phyloP scores from a whole-genome alignment of 1,140 invertebrate species.

The Leptinotarsa texana region DNA sequence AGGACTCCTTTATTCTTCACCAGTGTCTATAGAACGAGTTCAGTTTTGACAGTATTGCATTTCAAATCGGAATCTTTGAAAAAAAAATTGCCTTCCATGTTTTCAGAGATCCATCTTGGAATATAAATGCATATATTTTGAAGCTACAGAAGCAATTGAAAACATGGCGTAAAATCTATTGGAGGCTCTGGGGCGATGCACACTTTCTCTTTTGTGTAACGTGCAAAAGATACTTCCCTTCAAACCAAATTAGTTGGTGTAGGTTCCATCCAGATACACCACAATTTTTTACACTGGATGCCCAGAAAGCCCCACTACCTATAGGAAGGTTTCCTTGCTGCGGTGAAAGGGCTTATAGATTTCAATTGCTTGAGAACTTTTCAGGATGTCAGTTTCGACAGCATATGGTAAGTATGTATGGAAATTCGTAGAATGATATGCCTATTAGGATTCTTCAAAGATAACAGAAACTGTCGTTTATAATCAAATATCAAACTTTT shows the following conservation, averaged over 20 bases:
- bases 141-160: conserved; percentile 76
- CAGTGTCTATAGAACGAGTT: no score
- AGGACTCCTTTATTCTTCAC: no score
- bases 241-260: conserved; percentile 79
- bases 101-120: conserved; percentile 76
- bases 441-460: no score
- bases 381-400: conserved; percentile 67
- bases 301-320: conserved; percentile 65
- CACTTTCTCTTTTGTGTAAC: conserved; percentile 78
- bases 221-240: conserved; percentile 76
- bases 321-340: conserved; percentile 81
- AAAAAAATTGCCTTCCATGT: neutral
- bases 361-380: conserved; percentile 48
- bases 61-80: neutral
- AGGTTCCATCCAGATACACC: conserved; percentile 74
- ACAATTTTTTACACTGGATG: conserved; percentile 75
- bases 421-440: neutral
- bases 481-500: no score
- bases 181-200: conserved; percentile 87
- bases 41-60: no score
- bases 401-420: conserved; percentile 61
- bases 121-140: conserved; percentile 79
- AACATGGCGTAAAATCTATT: conserved; percentile 89
- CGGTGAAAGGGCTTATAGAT: conserved; percentile 74
- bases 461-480: no score